These are phyloP conservation scores for Syngnathus acus DNA, from an alignment of 2,797 vertebrate genomes.

Conservation along the genomic window DNA sequence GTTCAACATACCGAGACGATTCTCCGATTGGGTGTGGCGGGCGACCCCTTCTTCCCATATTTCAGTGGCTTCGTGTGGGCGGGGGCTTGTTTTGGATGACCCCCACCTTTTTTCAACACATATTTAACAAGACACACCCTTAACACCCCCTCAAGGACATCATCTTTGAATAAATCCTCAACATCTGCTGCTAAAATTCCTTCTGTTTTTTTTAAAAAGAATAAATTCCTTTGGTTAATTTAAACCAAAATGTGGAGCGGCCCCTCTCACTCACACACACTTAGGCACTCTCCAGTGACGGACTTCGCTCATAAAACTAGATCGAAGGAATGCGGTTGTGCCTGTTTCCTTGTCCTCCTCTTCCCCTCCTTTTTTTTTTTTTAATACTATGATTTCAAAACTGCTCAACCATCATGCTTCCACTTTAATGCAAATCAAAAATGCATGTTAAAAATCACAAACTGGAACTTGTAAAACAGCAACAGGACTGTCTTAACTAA, in stretches of 20 bases:
- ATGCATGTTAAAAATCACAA: not conserved
- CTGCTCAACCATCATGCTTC: not conserved
- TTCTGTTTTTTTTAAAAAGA: not conserved
- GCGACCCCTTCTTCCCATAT: conserved; percentile 8
- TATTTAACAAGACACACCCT: conserved; percentile 18
- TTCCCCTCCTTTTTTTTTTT: not conserved
- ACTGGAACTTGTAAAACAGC: not conserved
- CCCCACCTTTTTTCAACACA: not conserved
- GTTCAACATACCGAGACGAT: conserved; percentile 32
- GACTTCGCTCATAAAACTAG: conserved; percentile 20
- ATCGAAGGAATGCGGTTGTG: conserved; percentile 35
- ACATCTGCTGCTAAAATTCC: not conserved
- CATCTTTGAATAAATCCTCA: conserved; percentile 10
- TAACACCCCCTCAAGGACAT: conserved; percentile 1
- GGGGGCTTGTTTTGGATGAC: conserved; percentile 3
- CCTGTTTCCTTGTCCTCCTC: conserved; percentile 22
- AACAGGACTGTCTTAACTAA: conserved; percentile 23
- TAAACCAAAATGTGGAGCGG: conserved; percentile 6
- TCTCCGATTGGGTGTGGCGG: conserved; percentile 34
- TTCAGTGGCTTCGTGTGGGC: not conserved
- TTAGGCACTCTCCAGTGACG: not conserved
- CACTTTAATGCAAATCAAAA: not conserved
- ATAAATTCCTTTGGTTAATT: conserved; percentile 20
- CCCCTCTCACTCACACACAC: not conserved
- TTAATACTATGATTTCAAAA: conserved; percentile 5